Conservation (phyloP, 2,888 invertebrate genomes). For the Aspidiotus rigidus region DNA sequence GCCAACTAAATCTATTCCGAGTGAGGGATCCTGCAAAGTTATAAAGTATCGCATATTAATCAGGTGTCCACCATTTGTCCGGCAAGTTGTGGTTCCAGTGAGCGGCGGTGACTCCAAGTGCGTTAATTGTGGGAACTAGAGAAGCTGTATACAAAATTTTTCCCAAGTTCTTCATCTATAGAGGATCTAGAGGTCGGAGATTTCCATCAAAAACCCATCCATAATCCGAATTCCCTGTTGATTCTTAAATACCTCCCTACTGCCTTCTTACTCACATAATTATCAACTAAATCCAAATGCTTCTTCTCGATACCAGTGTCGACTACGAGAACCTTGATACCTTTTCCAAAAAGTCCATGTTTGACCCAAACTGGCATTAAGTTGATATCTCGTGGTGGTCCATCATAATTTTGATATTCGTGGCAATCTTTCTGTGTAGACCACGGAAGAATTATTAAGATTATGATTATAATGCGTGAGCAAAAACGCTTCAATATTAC, state of each 20-base stretch:
- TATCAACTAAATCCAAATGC: conserved; percentile 80
- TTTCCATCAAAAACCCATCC: too few relatives aligned
- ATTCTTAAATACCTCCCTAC: too few relatives aligned
- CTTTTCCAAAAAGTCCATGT: conserved; percentile 77
- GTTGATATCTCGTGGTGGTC: conserved; percentile 62
- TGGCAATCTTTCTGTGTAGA: background rate
- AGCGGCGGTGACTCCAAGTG: too few relatives aligned
- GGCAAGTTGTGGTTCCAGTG: too few relatives aligned
- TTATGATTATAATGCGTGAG: background rate
- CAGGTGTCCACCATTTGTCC: too few relatives aligned
- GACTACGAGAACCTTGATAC: conserved; percentile 91
- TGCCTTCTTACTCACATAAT: conserved; percentile 64
- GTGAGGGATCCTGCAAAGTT: conserved; percentile 60
- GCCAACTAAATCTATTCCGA: conserved; percentile 77
- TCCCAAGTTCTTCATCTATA: too few relatives aligned
- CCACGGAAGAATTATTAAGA: background rate
- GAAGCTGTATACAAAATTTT: too few relatives aligned
- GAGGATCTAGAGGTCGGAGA: too few relatives aligned
- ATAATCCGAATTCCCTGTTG: too few relatives aligned
- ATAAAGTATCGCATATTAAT: too few relatives aligned
- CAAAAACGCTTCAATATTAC: too few relatives aligned
- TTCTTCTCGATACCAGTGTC: conserved; percentile 93
- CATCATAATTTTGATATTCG: background rate
- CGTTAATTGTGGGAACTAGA: too few relatives aligned
- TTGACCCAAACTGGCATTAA: conserved; percentile 78